Evolutionary conservation across 1,140 invertebrate species (phyloP).

Genomic region (Trypoxylus dichotomus): DNA sequence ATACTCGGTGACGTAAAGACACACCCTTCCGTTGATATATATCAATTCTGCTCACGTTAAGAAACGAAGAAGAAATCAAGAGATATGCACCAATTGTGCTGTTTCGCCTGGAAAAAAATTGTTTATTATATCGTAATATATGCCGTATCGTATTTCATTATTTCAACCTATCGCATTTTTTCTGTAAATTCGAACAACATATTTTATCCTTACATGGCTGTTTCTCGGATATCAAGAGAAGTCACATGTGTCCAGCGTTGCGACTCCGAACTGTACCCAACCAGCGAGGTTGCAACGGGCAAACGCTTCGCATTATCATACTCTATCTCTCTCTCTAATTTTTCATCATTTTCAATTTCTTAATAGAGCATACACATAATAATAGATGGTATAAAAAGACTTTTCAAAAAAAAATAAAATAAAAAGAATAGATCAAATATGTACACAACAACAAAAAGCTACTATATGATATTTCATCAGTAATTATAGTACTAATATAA

Average conservation of each 20-base stretch:
- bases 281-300: slow-evolving; percentile 23
- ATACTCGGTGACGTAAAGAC: too few relatives aligned
- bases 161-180: slow-evolving; percentile 13
- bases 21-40: too few relatives aligned
- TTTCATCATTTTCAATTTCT: not conserved
- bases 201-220: slow-evolving; percentile 26
- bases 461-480: slow-evolving; percentile 13
- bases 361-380: not conserved
- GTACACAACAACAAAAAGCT: slow-evolving; percentile 2
- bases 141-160: slow-evolving; percentile 19
- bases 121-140: not conserved
- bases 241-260: slow-evolving; percentile 9
- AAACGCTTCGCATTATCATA: slow-evolving; percentile 19
- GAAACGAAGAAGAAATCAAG: not conserved
- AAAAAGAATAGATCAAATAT: not conserved
- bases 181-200: slow-evolving; percentile 25
- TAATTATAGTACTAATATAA: slow-evolving; percentile 31
- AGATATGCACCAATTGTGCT: slow-evolving; percentile 21
- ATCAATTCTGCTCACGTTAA: too few relatives aligned
- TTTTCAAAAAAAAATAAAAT: not conserved
- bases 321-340: not conserved
- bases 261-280: slow-evolving; percentile 19
- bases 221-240: slow-evolving; percentile 6
- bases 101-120: slow-evolving; percentile 7
- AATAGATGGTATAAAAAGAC: not conserved